Evolutionary conservation across 2,888 invertebrate genomes (phyloP).

Genomic region (Ichneumoninae sp.): DNA sequence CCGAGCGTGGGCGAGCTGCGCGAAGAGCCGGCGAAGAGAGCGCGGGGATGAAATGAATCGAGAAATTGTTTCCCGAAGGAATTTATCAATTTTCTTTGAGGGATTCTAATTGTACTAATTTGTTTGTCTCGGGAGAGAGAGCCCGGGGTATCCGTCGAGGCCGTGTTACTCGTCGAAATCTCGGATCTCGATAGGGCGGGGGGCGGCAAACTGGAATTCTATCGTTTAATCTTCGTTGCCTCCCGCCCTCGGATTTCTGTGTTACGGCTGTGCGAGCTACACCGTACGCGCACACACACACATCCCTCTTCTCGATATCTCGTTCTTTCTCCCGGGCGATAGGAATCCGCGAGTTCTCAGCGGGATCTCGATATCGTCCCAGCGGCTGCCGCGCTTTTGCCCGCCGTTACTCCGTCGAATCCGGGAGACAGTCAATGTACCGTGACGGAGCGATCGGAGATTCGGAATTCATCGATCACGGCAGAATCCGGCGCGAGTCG

Average conservation of each 20-base stretch:
- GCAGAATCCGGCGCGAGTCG: background rate
- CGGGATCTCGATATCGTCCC: background rate
- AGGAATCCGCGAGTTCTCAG: slow-evolving; percentile 14
- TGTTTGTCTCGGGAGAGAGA: slow-evolving; percentile 79
- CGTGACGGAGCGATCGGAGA: slow-evolving; percentile 1
- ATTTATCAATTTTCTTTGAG: slow-evolving; percentile 85
- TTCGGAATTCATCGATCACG: slow-evolving; percentile 7
- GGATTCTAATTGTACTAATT: slow-evolving; percentile 85
- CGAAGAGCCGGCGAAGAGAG: slow-evolving; percentile 41
- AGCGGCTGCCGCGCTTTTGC: background rate
- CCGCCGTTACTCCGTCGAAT: background rate
- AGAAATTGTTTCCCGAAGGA: slow-evolving; percentile 83
- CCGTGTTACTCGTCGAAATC: slow-evolving; percentile 48
- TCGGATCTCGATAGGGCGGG: slow-evolving; percentile 65
- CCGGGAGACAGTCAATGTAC: background rate
- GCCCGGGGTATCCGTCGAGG: slow-evolving; percentile 4
- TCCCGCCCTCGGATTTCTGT: slow-evolving; percentile 35
- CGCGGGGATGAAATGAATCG: slow-evolving; percentile 82
- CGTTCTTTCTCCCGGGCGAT: slow-evolving; percentile 8
- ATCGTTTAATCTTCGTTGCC: slow-evolving; percentile 82
- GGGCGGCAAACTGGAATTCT: slow-evolving; percentile 76
- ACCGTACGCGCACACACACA: background rate
- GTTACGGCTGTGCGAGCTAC: background rate
- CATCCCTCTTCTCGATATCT: background rate
- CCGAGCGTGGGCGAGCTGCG: background rate